phyloP scores from a whole-genome alignment of 2,888 invertebrate genomes.

The Sympetrum striolatum region DNA sequence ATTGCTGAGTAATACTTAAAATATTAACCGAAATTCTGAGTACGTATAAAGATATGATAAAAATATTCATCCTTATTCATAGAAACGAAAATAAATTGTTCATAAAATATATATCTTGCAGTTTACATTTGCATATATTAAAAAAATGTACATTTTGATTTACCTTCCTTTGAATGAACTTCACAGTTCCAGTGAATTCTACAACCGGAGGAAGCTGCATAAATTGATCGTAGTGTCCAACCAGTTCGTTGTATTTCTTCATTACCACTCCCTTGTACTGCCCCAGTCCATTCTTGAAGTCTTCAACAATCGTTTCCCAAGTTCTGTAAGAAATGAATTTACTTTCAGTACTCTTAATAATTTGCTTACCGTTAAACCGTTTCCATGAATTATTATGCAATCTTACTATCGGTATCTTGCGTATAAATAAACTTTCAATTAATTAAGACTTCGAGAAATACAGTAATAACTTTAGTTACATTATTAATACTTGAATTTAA shows the following conservation, averaged over 20 bases:
- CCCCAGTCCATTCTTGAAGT: constrained; percentile 50
- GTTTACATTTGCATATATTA: background rate
- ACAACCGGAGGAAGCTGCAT: constrained; percentile 53
- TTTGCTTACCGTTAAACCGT: background rate
- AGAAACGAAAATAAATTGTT: background rate
- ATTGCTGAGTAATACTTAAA: too few species aligned
- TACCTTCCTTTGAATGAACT: constrained; percentile 47
- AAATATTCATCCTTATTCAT: too few species aligned
- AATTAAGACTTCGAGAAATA: too few species aligned
- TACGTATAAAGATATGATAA: too few species aligned
- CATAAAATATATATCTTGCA: background rate
- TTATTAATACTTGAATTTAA: too few species aligned
- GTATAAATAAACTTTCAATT: too few species aligned
- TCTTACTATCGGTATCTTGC: background rate
- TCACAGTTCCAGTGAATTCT: constrained; percentile 50
- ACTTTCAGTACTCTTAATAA: background rate
- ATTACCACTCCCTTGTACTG: constrained; percentile 52
- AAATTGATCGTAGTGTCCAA: constrained; percentile 49
- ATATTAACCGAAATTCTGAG: too few species aligned
- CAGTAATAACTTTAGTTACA: too few species aligned
- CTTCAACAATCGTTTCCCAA: constrained; percentile 45
- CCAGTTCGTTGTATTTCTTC: constrained; percentile 49
- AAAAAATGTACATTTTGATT: background rate
- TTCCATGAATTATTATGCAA: background rate
- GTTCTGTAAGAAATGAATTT: constrained; percentile 37